phyloP scores from a whole-genome alignment of 2,888 invertebrate genomes.

The Calameuta idolon region DNA sequence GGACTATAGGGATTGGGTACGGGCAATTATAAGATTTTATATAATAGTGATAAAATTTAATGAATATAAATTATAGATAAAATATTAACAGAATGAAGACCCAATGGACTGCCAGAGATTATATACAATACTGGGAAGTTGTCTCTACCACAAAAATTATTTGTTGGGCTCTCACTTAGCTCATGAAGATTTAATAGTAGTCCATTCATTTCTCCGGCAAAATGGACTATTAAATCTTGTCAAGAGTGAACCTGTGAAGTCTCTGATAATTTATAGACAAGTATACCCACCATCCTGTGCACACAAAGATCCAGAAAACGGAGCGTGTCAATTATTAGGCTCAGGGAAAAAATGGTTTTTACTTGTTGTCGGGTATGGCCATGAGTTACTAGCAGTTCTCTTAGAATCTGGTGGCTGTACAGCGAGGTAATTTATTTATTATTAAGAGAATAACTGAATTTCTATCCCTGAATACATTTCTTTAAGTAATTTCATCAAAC shows the following conservation, averaged over 20 bases:
- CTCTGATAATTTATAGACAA: slow-evolving; percentile 82
- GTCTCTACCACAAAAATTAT: slow-evolving; percentile 76
- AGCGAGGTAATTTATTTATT: slow-evolving; percentile 66
- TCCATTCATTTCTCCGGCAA: slow-evolving; percentile 80
- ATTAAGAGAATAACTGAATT: background rate
- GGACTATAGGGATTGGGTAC: slow-evolving; percentile 91
- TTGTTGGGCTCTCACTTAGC: slow-evolving; percentile 84
- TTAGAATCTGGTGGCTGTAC: slow-evolving; percentile 84
- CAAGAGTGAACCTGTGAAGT: slow-evolving; percentile 75
- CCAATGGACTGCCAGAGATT: slow-evolving; percentile 80
- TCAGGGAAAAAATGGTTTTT: slow-evolving; percentile 79
- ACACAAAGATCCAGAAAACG: slow-evolving; percentile 38
- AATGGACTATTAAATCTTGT: slow-evolving; percentile 81
- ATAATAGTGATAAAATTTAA: slow-evolving; percentile 5
- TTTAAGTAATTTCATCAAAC: background rate
- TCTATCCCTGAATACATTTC: background rate
- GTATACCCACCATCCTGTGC: slow-evolving; percentile 73
- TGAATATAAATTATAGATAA: background rate
- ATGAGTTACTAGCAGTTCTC: slow-evolving; percentile 76
- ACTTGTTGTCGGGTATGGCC: slow-evolving; percentile 78
- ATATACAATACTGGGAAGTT: slow-evolving; percentile 76
- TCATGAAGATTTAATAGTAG: slow-evolving; percentile 79
- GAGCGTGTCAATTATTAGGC: slow-evolving; percentile 53
- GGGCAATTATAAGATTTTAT: slow-evolving; percentile 17
- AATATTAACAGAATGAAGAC: slow-evolving; percentile 77